Conservation (phyloP, 37 sponge, comb jelly and placozoan species). For the Theonella swinhoei region DNA sequence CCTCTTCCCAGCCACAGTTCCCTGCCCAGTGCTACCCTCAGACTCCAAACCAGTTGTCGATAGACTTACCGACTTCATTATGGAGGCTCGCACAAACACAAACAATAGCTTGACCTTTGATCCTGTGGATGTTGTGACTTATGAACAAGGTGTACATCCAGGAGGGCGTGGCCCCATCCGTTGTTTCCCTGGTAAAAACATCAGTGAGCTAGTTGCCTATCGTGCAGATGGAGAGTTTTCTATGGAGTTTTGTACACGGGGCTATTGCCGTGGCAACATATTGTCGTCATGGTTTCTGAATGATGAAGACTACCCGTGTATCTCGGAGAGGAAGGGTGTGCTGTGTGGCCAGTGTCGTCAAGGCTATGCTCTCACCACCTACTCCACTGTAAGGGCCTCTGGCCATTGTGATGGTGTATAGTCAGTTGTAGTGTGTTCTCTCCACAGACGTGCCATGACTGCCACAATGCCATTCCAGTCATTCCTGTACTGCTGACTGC, state of each 20-base stretch:
- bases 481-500: conserved; percentile 30
- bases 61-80: background rate
- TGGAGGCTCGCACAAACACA: background rate
- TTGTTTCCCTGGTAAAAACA: conserved; percentile 35
- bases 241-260: conserved; percentile 55
- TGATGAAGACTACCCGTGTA: conserved; percentile 61
- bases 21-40: conserved; percentile 27
- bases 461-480: conserved; percentile 14
- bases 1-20: background rate
- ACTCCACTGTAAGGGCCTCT: conserved; percentile 58
- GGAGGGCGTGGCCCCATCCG: conserved; percentile 75
- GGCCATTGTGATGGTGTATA: background rate
- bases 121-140: conserved; percentile 74
- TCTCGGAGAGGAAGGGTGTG: conserved; percentile 60
- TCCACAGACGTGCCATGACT: conserved; percentile 54
- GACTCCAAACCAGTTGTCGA: background rate
- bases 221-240: conserved; percentile 21
- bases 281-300: conserved; percentile 41
- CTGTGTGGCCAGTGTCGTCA: conserved; percentile 82
- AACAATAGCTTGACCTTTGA: background rate
- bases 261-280: conserved; percentile 53
- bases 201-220: conserved; percentile 32
- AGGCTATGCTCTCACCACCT: conserved; percentile 73
- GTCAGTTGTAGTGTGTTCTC: too few relatives aligned
- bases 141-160: conserved; percentile 36